Evolutionary conservation across 1,140 invertebrate genomes (phyloP).

Genomic region (Idris sp.): DNA sequence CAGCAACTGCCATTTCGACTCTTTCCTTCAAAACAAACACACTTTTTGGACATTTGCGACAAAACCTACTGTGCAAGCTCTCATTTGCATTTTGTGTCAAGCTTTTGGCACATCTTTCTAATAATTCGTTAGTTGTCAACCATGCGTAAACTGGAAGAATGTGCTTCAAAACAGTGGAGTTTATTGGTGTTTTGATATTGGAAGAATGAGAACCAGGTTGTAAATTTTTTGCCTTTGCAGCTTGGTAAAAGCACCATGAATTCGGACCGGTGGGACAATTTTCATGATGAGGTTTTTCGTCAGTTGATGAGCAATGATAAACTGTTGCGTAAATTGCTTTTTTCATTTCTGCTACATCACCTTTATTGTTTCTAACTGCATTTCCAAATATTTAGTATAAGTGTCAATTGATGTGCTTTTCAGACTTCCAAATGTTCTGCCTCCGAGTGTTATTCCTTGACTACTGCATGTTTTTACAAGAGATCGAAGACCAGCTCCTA

Average conservation of each 20-base stretch:
- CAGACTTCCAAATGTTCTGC: conserved; percentile 1
- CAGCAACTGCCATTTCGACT: conserved; percentile 11
- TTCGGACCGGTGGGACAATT: conserved; percentile 4
- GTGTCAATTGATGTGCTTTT: conserved; percentile 1
- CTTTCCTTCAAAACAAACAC: conserved; percentile 14
- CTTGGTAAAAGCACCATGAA: conserved; percentile 21
- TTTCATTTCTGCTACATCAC: conserved; percentile 8
- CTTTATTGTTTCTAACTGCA: conserved; percentile 8
- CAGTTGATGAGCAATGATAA: conserved; percentile 15
- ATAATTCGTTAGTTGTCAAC: neutral
- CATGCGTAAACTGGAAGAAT: conserved; percentile 1
- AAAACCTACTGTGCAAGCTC: neutral
- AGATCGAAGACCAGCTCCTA: conserved; percentile 13
- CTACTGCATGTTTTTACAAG: conserved; percentile 11
- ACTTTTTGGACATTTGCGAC: neutral
- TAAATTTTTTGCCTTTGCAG: neutral
- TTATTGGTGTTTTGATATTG: conserved; percentile 15
- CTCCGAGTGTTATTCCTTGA: conserved; percentile 11
- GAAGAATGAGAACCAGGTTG: conserved; percentile 3
- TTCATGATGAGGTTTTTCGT: conserved; percentile 14
- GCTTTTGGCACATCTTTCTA: neutral
- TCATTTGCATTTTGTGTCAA: conserved; percentile 6
- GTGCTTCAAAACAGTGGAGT: conserved; percentile 5
- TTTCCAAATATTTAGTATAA: conserved; percentile 8
- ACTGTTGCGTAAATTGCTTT: conserved; percentile 17